Evolutionary conservation across 53 echinoderm and acorn worm species (phyloP).

Genomic region (Glandiceps talaboti): DNA sequence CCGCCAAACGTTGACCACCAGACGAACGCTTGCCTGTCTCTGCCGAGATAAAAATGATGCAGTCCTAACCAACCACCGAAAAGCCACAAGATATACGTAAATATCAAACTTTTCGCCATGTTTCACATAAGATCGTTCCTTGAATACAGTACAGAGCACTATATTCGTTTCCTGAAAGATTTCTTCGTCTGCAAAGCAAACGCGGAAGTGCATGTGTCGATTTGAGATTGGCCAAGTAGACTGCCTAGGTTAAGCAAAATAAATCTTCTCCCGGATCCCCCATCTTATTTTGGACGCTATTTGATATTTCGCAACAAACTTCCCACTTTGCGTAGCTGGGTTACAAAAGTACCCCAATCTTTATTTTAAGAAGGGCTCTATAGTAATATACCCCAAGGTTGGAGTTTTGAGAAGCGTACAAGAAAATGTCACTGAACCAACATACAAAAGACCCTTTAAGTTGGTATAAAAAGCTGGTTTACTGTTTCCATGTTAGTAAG

Average conservation of each 20-base stretch:
- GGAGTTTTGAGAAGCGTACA: no score
- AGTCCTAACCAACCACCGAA: constrained; percentile 58
- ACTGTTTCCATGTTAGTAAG: neutral
- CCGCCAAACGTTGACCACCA: constrained; percentile 86
- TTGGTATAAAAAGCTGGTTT: neutral
- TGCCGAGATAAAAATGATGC: constrained; percentile 85
- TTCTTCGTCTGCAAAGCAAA: neutral
- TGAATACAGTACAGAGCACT: no score
- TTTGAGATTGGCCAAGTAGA: neutral
- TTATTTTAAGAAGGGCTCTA: no score
- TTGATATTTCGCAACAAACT: no score
- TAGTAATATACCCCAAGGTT: no score
- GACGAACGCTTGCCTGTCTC: constrained; percentile 83
- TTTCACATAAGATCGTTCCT: no score
- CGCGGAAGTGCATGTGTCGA: neutral
- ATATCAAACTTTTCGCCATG: constrained; percentile 33
- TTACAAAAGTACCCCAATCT: no score
- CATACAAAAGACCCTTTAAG: neutral
- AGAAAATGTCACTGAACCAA: neutral
- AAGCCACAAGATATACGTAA: constrained; percentile 75
- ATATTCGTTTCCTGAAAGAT: no score
- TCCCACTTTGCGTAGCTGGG: no score
- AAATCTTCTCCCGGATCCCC: no score
- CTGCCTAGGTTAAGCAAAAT: neutral
- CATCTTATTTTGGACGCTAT: no score